Evolutionary conservation across 2,888 invertebrate species (phyloP), one percentile per base, ranked within the genome.

Genomic region (Pammene aurita): DNA sequence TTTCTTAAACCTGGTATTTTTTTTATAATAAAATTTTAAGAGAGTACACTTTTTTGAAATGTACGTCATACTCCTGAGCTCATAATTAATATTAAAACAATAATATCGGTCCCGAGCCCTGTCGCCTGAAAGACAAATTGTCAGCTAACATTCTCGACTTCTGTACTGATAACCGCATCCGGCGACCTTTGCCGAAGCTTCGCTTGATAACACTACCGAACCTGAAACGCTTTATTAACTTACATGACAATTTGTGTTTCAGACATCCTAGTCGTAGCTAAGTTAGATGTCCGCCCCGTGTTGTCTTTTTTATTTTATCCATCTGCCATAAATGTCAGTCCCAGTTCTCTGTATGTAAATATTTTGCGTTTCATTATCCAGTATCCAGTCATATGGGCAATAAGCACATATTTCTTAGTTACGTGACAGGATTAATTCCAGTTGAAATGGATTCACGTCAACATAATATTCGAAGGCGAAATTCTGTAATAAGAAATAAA

Each of bases 61-160:
- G 50, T 10, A 10, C 26, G 52, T 50, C 52, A 62, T 62, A 18
- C 41, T 52, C 50, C 52, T 62, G 62, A 52, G 62, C 38, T 50
- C n/a, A 41, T 62, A 52, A 91, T 93, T 92, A 92, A 93, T 92
- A 90, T 89, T 92, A 90, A 90, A 90, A 89, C 89, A 92, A 90
- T 92, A 92, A 92, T 92, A 91, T 82, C 84, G 85, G 87, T 90
- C 88, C 89, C 85, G 85, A 88, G 86, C 85, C 87, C 89, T 90
- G 85, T 89, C 87, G 90, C 89, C 90, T 92, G 92, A 83, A 91
- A 90, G 86, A 92, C 92, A 92, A 92, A 92, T 92, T 92, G 92
- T 92, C 92, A 89, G 86, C 92, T 91, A 92, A 92, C 90, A 92
- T 88, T 89, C 87, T 90, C 86, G 85, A 88, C 82, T 89, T 90